Percentiles rank a stretch among this genome's conserved stretches.
phyloP scores from a whole-genome alignment of 2,113 vertebrate genomes.

The Aspidoscelis tigris region DNA sequence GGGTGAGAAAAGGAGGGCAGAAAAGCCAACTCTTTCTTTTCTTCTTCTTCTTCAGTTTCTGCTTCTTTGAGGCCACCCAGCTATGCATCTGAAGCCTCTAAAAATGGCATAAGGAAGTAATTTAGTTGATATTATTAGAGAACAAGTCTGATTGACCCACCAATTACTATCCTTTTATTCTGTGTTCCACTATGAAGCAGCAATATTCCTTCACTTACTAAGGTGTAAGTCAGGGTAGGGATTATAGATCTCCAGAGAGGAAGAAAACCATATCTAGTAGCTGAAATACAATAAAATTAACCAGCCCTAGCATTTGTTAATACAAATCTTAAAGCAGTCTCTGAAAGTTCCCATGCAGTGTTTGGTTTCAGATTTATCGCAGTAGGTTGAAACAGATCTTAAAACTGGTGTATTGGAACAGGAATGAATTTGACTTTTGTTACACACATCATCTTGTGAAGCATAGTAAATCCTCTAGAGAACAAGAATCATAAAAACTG shows the following conservation, averaged over 20 bases:
- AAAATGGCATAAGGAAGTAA: background rate
- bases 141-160: background rate
- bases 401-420: background rate
- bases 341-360: background rate
- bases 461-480: background rate
- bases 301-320: background rate
- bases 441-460: background rate
- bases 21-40: no score
- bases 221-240: background rate
- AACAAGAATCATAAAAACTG: no score
- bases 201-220: background rate
- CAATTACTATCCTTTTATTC: background rate
- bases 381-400: background rate
- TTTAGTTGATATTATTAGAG: no score
- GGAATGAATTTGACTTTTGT: background rate
- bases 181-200: background rate
- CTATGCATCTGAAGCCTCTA: no score
- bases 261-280: background rate
- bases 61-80: background rate
- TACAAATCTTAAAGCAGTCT: background rate
- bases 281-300: background rate
- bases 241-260: background rate
- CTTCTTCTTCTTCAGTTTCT: background rate
- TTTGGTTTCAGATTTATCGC: background rate
- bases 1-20: no score